phyloP scores from a whole-genome alignment of 2,797 vertebrate species.

The Pagetopsis macropterus region DNA sequence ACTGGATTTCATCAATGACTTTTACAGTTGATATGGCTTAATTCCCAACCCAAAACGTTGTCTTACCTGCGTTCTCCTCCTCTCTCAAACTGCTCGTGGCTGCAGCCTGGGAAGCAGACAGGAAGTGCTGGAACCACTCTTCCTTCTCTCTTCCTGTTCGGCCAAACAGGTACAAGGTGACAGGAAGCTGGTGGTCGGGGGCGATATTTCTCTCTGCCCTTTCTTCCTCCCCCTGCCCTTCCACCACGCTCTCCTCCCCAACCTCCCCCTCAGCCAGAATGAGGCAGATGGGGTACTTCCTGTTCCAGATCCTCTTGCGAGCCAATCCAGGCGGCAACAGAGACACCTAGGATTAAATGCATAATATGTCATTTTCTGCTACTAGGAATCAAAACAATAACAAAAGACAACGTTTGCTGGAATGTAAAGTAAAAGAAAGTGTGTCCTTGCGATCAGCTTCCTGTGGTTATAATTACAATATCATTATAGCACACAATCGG shows the following conservation, averaged over 20 bases:
- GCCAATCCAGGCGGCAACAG: slow-evolving; percentile 86
- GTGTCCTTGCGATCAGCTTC: no score
- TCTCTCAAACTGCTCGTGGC: slow-evolving; percentile 35
- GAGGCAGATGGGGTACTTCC: slow-evolving; percentile 91
- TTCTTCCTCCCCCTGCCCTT: slow-evolving; percentile 61
- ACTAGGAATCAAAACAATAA: no score
- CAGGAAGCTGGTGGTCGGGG: slow-evolving; percentile 57
- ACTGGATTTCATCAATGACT: neutral
- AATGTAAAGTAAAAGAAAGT: no score
- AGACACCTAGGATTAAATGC: slow-evolving; percentile 77
- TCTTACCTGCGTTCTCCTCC: slow-evolving; percentile 77
- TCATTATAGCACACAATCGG: no score
- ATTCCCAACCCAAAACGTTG: neutral
- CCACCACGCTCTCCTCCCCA: slow-evolving; percentile 43
- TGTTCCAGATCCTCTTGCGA: slow-evolving; percentile 90
- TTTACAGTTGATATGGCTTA: neutral
- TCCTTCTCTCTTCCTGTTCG: slow-evolving; percentile 90
- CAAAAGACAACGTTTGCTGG: no score
- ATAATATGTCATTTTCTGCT: no score
- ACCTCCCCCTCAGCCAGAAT: slow-evolving; percentile 70
- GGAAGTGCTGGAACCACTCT: slow-evolving; percentile 90
- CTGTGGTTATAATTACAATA: no score
- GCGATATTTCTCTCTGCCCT: slow-evolving; percentile 43
- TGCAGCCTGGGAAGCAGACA: slow-evolving; percentile 71
- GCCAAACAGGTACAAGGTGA: slow-evolving; percentile 87